Conservation (phyloP, 2,113 vertebrate genomes). For the Dicrurus megarhynchus region DNA sequence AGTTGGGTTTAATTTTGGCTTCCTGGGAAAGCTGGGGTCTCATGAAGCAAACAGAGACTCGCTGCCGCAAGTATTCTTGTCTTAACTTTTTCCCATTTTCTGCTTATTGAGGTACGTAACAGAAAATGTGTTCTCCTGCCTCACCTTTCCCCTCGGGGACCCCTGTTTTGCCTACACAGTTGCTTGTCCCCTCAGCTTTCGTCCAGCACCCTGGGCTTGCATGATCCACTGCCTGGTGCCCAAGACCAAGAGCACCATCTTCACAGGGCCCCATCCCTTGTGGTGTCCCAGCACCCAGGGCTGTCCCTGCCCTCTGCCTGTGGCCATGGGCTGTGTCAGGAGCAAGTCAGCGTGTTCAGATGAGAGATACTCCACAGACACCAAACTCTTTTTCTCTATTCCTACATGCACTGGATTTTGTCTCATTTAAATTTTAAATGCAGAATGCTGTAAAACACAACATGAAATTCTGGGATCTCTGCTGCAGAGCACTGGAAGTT, state of each 20-base stretch:
- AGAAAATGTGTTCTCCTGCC: not conserved
- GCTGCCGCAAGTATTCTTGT: not conserved
- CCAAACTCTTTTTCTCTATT: not conserved
- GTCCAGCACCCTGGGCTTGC: not conserved
- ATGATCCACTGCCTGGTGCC: not conserved
- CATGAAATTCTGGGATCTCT: not conserved
- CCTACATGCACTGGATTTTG: not conserved
- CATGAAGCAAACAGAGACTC: not conserved
- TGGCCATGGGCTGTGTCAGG: not conserved
- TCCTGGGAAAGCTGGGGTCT: not conserved
- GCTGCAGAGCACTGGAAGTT: not conserved
- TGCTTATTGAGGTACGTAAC: not conserved
- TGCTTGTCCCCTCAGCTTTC: not conserved
- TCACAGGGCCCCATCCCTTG: accelerated
- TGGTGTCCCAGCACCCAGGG: not conserved
- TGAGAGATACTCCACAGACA: not conserved
- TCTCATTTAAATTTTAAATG: not conserved
- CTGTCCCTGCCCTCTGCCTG: not conserved
- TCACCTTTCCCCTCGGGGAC: not conserved
- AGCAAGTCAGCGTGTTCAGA: not conserved
- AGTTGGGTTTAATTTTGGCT: not conserved
- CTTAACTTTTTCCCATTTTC: not conserved
- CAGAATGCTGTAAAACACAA: not conserved
- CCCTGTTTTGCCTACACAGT: not conserved
- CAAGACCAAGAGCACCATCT: not conserved